phyloP scores from a whole-genome alignment of 2,797 vertebrate genomes.

The Ptychadena robeensis region DNA sequence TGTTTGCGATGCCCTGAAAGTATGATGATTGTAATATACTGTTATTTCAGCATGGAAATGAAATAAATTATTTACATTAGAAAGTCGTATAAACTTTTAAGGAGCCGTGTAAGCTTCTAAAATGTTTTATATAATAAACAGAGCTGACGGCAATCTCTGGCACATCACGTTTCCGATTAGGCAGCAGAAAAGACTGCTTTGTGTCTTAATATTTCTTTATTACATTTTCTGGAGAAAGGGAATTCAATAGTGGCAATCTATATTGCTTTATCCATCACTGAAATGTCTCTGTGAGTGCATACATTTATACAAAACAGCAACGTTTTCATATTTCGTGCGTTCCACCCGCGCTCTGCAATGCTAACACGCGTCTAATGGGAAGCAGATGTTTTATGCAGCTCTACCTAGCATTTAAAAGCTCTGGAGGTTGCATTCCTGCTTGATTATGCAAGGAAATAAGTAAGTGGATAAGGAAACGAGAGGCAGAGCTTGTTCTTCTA shows the following conservation, averaged over 20 bases:
- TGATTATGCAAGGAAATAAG: conserved; percentile 28
- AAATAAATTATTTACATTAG: not conserved
- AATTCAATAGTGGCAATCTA: not conserved
- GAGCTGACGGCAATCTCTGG: not conserved
- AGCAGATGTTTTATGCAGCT: not conserved
- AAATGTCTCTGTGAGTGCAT: not conserved
- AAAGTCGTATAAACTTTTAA: not conserved
- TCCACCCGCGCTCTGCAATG: not conserved
- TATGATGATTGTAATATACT: too few relatives aligned
- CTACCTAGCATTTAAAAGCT: conserved; percentile 30
- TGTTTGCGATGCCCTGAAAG: not conserved
- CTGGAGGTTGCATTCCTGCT: conserved; percentile 29
- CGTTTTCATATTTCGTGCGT: conserved; percentile 28
- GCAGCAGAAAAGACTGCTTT: not conserved
- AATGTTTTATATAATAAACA: not conserved
- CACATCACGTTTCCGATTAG: not conserved
- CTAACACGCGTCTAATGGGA: not conserved
- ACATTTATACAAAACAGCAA: conserved; percentile 5
- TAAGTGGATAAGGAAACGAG: conserved; percentile 48
- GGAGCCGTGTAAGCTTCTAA: not conserved
- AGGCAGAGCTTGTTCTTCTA: not conserved
- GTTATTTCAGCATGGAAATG: too few relatives aligned
- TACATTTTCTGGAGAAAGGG: not conserved
- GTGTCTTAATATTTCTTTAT: not conserved
- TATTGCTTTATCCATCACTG: conserved; percentile 5